Base-by-base conservation (phyloP, 1,140 invertebrate genomes). In the Heliothis subflexa region DNA sequence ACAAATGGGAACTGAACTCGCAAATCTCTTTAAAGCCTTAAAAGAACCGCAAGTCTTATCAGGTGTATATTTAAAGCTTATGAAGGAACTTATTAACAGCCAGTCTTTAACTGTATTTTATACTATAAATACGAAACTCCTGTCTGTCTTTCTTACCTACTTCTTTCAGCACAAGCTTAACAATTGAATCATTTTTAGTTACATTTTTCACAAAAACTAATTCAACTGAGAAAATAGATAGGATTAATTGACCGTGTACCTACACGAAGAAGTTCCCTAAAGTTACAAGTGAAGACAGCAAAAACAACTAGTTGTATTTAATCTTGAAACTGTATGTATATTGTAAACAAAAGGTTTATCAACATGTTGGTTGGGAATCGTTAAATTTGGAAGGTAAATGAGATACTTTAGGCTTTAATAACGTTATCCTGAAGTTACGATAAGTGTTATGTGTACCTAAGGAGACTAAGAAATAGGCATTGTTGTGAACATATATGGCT, bases 1-100 rank as follows among this genome's bases (percentile, higher is more conserved):
- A 70, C 64, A 78, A 78, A 49, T 50, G 40, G 54, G n/a, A 70
- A 70, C 28, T 64, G 18, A 21, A 59, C 54, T 72, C 68, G 11
- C n/a, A 33, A 62, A 78, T 72, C 80, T 81, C 28, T 78, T 75
- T 75, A 83, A 82, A 54, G 72, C 45, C 57, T 66, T 28, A 77
- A 73, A 77, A n/a, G 50, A 73, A 80, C 45, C 66, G 61, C 71
- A 52, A 28, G 57, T 47, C 73, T 79, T 70, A 70, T 50, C 52
- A 59, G 52, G 50, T 70, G 16, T 18, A 70, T 47, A 52, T 78
- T 78, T 70, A 61, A 55, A 74, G 55, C 55, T 49, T 21, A 21
- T 61, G 40, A 59, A 73, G 50, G 40, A n/a, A 33, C 54, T 74
- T 59, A 59, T 74, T 47, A 49, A 59, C 54, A 61, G 18, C 1